phyloP scores from a whole-genome alignment of 2,888 invertebrate genomes.

The Agrotis exclamationis region DNA sequence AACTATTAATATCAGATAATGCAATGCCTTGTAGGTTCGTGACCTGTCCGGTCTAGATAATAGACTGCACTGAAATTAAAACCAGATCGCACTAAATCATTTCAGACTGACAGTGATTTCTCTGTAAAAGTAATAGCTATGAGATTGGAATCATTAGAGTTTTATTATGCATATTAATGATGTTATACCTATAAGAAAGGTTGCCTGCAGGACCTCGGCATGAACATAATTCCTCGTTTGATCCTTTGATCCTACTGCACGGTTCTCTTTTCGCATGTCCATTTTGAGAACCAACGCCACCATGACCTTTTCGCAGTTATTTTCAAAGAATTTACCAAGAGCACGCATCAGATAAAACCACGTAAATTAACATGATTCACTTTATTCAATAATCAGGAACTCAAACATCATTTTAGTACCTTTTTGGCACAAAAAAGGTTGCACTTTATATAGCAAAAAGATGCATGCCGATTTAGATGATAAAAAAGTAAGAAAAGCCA shows the following conservation, averaged over 20 bases:
- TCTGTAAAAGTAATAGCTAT: conserved; percentile 44
- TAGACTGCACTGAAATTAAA: conserved; percentile 45
- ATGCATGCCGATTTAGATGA: background rate
- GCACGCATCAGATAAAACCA: too few species aligned
- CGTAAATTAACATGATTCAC: too few species aligned
- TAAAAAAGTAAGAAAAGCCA: background rate
- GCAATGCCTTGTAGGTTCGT: conserved; percentile 55
- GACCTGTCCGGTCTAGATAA: conserved; percentile 46
- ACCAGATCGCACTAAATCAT: conserved; percentile 37
- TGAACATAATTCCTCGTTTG: too few species aligned
- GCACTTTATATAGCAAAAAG: background rate
- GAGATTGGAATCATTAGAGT: conserved; percentile 37
- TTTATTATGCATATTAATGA: background rate
- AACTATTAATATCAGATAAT: conserved; percentile 39
- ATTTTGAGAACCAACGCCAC: too few species aligned
- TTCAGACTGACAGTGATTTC: conserved; percentile 37
- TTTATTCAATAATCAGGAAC: too few species aligned
- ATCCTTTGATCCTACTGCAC: too few species aligned
- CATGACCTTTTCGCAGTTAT: too few species aligned
- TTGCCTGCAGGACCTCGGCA: background rate
- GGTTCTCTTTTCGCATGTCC: too few species aligned
- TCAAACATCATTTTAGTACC: too few species aligned
- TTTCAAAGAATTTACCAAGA: too few species aligned
- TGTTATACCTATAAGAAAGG: background rate
- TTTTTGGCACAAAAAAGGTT: background rate